These are phyloP conservation scores for Ceramica pisi DNA, from an alignment of 2,888 invertebrate species.

Conservation along the genomic window DNA sequence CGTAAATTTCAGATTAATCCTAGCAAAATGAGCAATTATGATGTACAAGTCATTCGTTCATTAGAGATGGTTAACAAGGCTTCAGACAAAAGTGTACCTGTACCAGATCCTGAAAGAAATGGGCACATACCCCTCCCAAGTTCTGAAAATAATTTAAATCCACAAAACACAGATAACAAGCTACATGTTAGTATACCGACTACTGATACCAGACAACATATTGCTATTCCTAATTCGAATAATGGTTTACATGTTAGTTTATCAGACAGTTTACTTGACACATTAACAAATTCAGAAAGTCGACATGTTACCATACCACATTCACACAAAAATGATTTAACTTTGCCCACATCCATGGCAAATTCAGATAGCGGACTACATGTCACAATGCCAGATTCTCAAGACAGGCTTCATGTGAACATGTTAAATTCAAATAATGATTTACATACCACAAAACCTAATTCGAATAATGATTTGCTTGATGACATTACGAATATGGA, in stretches of 20 bases:
- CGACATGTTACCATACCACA: conserved; percentile 31
- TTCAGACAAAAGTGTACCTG: conserved; percentile 30
- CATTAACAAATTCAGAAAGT: conserved; percentile 41
- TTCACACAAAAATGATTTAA: conserved; percentile 27
- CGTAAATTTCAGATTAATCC: conserved; percentile 86
- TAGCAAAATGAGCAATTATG: conserved; percentile 81
- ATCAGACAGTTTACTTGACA: conserved; percentile 43
- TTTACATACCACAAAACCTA: conserved; percentile 31
- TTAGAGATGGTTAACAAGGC: conserved; percentile 71
- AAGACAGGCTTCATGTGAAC: conserved; percentile 31
- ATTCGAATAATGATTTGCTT: conserved; percentile 41
- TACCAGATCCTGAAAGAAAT: conserved; percentile 35
- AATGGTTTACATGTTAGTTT: conserved; percentile 35
- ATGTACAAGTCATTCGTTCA: conserved; percentile 81
- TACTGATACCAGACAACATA: conserved; percentile 28
- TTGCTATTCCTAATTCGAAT: conserved; percentile 32
- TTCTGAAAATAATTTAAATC: conserved; percentile 30
- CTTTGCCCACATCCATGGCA: conserved; percentile 33
- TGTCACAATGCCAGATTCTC: conserved; percentile 22
- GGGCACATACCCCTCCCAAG: conserved; percentile 32
- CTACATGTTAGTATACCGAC: conserved; percentile 39
- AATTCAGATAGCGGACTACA: conserved; percentile 39
- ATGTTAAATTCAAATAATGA: conserved; percentile 37
- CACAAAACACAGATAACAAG: conserved; percentile 25
- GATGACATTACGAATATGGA: conserved; percentile 32